Evolutionary conservation across 2,797 vertebrate genomes (phyloP), one percentile per base, ranked within the genome.

Genomic region (Erethizon dorsatum): DNA sequence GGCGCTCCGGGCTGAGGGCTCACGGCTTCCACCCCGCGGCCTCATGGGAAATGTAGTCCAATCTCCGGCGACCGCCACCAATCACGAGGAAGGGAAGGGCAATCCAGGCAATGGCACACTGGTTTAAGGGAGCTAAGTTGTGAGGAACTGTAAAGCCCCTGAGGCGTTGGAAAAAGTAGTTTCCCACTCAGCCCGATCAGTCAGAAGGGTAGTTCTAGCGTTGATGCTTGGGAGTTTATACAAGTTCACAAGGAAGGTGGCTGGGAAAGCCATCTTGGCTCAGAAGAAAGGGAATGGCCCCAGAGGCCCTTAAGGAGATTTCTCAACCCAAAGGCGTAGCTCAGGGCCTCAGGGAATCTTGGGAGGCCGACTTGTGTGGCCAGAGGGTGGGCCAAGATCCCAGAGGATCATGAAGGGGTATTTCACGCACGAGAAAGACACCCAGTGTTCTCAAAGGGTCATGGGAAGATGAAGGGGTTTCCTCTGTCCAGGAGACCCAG

Each of bases 11-110:
- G 26, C 65, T 8, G 3, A 69, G 12, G 0, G 28, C 10, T 2
- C 4, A 9, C 0, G 7, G 56, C 13, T 13, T 56, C 26, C 0
- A 1, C 75, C 80, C 79, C 47, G 17, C 6, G 5, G 1, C 47
- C 95, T 89, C 63, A 28, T 56, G 84, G 95, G 97, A 95, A 93
- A 77, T 82, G 94, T 71, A 94, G 91, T 94, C 95, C 77, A 50
- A 9, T 56, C 52, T 47, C 15, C 0, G 0, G 37, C 2, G 18
- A 7, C n/a, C 2, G 0, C 82, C 45, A 0, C 6, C 12, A 5
- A 12, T 26, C 7, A 14, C 2, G 0, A 7, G 26, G 9, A 17
- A 13, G 2, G 31, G 2, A 37, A 8, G 45, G 47, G 26, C 12
- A 31, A 13, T n/a, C 33, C 1, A 6, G n/a, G 45, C 56, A 24